phyloP scores from a whole-genome alignment of 1,140 invertebrate genomes.

The Pseudomyrmex concolor region DNA sequence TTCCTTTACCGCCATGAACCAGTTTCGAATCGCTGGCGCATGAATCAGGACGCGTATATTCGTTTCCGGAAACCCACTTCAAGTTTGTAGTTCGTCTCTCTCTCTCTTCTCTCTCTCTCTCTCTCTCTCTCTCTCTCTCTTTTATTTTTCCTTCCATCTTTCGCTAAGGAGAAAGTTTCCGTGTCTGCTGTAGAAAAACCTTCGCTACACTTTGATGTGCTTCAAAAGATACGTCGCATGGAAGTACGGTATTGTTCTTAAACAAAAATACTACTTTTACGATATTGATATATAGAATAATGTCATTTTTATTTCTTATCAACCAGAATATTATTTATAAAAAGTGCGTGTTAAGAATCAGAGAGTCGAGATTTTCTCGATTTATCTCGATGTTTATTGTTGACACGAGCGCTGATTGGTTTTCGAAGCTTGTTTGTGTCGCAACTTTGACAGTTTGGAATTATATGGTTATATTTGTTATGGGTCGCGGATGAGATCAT shows the following conservation, averaged over 20 bases:
- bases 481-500: too few relatives aligned
- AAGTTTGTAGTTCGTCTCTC: constrained; percentile 31
- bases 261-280: constrained; percentile 4
- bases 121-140: too few relatives aligned
- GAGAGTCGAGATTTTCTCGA: too few relatives aligned
- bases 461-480: too few relatives aligned
- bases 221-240: constrained; percentile 13
- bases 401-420: too few relatives aligned
- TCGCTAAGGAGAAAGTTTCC: constrained; percentile 38
- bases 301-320: not conserved
- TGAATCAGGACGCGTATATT: constrained; percentile 61
- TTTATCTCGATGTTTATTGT: too few relatives aligned
- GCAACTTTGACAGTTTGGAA: too few relatives aligned
- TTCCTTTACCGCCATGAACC: constrained; percentile 38
- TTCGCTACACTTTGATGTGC: constrained; percentile 32
- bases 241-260: constrained; percentile 6
- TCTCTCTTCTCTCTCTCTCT: not conserved
- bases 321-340: too few relatives aligned
- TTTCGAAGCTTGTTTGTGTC: too few relatives aligned
- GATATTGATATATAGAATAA: not conserved
- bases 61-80: constrained; percentile 52
- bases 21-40: constrained; percentile 58
- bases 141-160: constrained; percentile 33
- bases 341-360: too few relatives aligned
- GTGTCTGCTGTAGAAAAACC: constrained; percentile 2